Base-by-base conservation (phyloP, 1,140 invertebrate species). In the Episyrphus balteatus region DNA sequence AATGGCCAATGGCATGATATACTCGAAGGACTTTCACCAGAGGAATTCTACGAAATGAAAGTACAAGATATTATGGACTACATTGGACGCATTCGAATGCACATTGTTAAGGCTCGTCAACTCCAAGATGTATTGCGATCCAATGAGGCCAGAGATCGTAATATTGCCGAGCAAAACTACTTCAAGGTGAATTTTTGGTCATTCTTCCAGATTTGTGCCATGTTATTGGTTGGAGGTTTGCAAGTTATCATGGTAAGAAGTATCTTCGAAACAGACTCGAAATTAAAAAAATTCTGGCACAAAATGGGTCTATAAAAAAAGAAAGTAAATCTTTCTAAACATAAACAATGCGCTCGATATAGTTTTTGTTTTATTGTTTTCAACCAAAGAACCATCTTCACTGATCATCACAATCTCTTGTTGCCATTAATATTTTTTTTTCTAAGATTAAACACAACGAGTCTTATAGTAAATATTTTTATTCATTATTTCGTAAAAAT, bases 81-180 rank as follows among this genome's bases (percentile, higher is more conserved):
- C 31, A 70, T 84, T 12, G 73, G 76, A 34, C 74, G 70, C 51
- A 75, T 86, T 2, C 69, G 75, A 14, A 59, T 66, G 32, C 71
- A 81, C 59, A 56, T 86, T 18, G 76, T 75, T 7, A 76, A 80
- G 55, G 79, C 82, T 0, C 64, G 79, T 14, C 74, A 83, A 46
- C 56, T 84, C 45, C 86, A 90, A 68, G 85, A 88, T 55, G 60
- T 82, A 34, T 70, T 83, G 37, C 77, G 81, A 15, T 82, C 83
- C 1, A 75, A 77, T 54, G 87, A 89, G 67, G 80, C 84, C 1
- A 65, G 85, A 32, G 86, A 90, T 66, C 73, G 86, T 49, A 88
- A 86, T 66, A 55, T 84, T n/a, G 81, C 82, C 1, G 87, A 91
- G 62, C 74, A 79, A 14, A 88, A 82, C 60, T 84, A 78, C 69